These are phyloP conservation scores for Micrastur ruficollis DNA, from an alignment of 2,797 vertebrate genomes.

Conservation along the genomic window DNA sequence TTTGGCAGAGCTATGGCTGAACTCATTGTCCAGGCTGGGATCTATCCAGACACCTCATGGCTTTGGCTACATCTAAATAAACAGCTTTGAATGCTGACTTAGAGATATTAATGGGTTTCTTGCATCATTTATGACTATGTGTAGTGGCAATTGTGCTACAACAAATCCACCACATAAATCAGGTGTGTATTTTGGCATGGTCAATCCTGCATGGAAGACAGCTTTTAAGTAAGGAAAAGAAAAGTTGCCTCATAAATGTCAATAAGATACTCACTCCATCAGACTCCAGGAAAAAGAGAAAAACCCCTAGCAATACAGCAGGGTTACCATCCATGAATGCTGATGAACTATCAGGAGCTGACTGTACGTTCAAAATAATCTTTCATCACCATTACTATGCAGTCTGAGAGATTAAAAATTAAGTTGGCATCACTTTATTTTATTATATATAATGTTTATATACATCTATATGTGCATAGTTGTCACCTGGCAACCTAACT, in stretches of 20 bases:
- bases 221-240: constrained; percentile 37
- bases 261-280: neutral
- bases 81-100: constrained; percentile 28
- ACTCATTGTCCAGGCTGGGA: constrained; percentile 31
- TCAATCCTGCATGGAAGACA: neutral
- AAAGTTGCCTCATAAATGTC: constrained; percentile 47
- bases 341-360: neutral
- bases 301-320: neutral
- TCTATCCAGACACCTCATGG: constrained; percentile 26
- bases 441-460: neutral
- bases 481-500: neutral
- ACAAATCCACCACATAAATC: constrained; percentile 57
- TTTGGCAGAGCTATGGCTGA: constrained; percentile 35
- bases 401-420: neutral
- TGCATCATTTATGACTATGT: constrained; percentile 60
- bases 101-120: constrained; percentile 56
- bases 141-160: constrained; percentile 42
- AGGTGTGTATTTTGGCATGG: constrained; percentile 49
- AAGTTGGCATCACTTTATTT: neutral
- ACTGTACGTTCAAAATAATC: neutral
- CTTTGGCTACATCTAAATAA: constrained; percentile 64
- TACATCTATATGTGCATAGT: neutral
- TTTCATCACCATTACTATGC: neutral
- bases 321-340: neutral
- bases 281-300: constrained; percentile 12